Conservation (phyloP, 2,797 vertebrate species). For the Sebastes nivosus region DNA sequence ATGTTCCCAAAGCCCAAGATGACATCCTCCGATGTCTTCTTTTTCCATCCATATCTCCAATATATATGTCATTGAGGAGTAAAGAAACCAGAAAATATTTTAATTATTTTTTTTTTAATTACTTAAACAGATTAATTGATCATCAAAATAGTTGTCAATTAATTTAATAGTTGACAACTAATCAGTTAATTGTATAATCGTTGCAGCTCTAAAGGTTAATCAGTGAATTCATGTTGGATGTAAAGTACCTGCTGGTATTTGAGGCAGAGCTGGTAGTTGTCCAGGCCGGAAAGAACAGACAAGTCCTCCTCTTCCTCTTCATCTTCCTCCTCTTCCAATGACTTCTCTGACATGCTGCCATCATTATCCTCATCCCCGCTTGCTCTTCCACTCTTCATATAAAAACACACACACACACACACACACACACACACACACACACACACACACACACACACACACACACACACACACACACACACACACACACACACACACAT, state of each 20-base stretch:
- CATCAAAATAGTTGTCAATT: too few relatives aligned
- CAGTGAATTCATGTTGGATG: background rate
- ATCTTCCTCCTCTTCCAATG: constrained; percentile 49
- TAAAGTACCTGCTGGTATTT: constrained; percentile 78
- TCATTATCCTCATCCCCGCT: constrained; percentile 32
- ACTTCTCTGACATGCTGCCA: constrained; percentile 34
- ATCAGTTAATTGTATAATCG: too few relatives aligned
- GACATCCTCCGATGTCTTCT: too few relatives aligned
- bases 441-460: background rate
- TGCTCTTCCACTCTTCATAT: constrained; percentile 28
- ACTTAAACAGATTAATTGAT: too few relatives aligned
- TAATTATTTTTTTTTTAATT: too few relatives aligned
- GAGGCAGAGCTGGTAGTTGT: constrained; percentile 69
- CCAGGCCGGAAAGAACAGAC: constrained; percentile 60
- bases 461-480: background rate
- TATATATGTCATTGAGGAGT: too few relatives aligned
- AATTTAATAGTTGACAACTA: too few relatives aligned
- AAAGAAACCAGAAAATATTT: too few relatives aligned
- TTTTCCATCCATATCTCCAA: too few relatives aligned
- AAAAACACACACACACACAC: background rate
- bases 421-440: background rate
- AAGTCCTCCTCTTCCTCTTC: constrained; percentile 32
- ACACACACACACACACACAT: background rate
- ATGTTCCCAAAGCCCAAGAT: too few relatives aligned
- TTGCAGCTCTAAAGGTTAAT: background rate